These are phyloP conservation scores for human (Homo sapiens) DNA, from an alignment of 2,113 vertebrate species.

Conservation along the genomic window GRCh38 chr19:33741001-33741500, in stretches of 20 bases:
- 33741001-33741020: neutral
- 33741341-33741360: neutral
- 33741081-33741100: neutral
- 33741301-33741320: neutral
- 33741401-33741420: neutral
- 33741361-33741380: neutral
- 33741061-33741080: neutral
- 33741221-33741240: neutral
- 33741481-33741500: too few relatives aligned
- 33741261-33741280: neutral
- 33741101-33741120: neutral
- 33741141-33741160: neutral
- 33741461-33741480: neutral
- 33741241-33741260: neutral
- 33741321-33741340: neutral
- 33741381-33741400: neutral
- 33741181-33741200: neutral
- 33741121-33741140: neutral
- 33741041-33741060: neutral
- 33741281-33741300: neutral
- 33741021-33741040: neutral
- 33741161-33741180: neutral
- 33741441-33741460: neutral
- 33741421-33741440: neutral
- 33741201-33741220: neutral